Evolutionary conservation across 2,113 vertebrate genomes (phyloP).

Genomic region (Dipodomys merriami): DNA sequence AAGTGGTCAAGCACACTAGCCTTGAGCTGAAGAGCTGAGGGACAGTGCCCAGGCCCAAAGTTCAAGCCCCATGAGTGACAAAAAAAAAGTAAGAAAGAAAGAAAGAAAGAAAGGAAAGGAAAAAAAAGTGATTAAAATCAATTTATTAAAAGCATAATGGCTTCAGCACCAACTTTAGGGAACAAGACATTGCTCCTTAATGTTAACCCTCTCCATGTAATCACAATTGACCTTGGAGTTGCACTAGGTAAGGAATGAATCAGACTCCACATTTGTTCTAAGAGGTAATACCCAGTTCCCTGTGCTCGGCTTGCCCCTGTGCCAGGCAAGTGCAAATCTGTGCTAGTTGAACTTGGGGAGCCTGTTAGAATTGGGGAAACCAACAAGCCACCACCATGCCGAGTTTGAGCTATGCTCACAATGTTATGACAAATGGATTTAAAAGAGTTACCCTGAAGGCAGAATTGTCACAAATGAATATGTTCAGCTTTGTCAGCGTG

Average conservation of each 20-base stretch:
- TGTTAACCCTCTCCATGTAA: not conserved
- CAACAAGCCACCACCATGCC: too few relatives aligned
- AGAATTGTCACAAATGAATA: not conserved
- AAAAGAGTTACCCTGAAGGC: not conserved
- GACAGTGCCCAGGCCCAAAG: too few relatives aligned
- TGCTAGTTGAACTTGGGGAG: not conserved
- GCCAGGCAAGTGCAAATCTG: not conserved
- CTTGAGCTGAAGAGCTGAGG: too few relatives aligned
- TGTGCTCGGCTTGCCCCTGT: not conserved
- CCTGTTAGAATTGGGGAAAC: not conserved
- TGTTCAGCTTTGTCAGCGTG: not conserved
- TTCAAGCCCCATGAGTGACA: too few relatives aligned
- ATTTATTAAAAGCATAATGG: not conserved
- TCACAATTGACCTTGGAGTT: constrained; percentile 34
- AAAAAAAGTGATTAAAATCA: not conserved
- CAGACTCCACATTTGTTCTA: not conserved
- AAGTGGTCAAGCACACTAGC: too few relatives aligned
- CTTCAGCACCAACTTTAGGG: not conserved
- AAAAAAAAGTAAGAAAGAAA: too few relatives aligned
- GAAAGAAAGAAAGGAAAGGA: too few relatives aligned
- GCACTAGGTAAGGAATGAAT: not conserved
- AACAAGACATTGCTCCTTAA: not conserved
- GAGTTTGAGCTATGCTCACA: not conserved
- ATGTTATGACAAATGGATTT: not conserved
- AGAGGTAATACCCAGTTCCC: not conserved